phyloP scores from a whole-genome alignment of 1,140 invertebrate genomes.

The Lasioglossum baleicum region DNA sequence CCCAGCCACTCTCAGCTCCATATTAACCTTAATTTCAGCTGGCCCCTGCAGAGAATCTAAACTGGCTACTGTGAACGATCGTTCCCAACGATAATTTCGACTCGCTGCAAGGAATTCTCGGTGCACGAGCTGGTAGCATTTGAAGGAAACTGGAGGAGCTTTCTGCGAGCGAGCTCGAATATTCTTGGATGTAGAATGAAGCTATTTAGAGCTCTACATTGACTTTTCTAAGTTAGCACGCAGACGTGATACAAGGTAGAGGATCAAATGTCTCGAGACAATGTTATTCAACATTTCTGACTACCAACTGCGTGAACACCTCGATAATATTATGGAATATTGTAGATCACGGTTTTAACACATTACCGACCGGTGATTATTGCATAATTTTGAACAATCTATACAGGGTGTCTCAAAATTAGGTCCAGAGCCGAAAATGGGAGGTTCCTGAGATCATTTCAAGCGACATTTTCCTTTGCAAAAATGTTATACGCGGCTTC shows the following conservation, averaged over 20 bases:
- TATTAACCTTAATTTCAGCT: slow-evolving; percentile 46
- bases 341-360: too few species aligned
- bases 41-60: slow-evolving; percentile 27
- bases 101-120: neutral
- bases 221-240: neutral
- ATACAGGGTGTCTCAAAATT: too few species aligned
- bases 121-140: neutral
- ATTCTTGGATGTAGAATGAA: neutral
- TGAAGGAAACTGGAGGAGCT: neutral
- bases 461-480: too few species aligned
- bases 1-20: slow-evolving; percentile 1
- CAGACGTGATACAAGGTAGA: neutral
- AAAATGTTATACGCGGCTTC: too few species aligned
- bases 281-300: neutral
- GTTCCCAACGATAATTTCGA: slow-evolving; percentile 9
- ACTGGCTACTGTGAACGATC: slow-evolving; percentile 13
- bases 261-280: neutral
- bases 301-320: too few species aligned
- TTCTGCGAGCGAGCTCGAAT: neutral
- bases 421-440: too few species aligned
- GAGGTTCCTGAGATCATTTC: too few species aligned
- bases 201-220: neutral
- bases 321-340: too few species aligned
- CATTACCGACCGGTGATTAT: too few species aligned
- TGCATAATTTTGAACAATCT: too few species aligned